Evolutionary conservation across 2,113 vertebrate genomes (phyloP).

Genomic region (Baryphthengus martii): DNA sequence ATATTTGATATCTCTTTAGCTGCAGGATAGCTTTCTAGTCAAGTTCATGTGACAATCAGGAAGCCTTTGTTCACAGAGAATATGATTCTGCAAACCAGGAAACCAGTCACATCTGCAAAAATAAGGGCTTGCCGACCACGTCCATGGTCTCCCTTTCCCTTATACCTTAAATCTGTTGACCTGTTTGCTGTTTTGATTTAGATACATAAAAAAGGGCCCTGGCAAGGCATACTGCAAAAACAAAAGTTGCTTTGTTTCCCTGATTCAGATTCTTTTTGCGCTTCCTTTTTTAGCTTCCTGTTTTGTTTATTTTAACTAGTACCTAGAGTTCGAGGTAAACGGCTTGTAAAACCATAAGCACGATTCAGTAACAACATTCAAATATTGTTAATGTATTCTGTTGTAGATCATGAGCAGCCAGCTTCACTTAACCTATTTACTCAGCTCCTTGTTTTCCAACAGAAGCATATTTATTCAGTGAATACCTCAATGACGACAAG

Average conservation of each 20-base stretch:
- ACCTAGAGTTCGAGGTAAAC: background rate
- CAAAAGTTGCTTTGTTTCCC: background rate
- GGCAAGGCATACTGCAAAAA: background rate
- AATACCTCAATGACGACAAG: background rate
- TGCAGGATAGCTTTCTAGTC: background rate
- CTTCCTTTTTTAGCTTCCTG: background rate
- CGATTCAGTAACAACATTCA: background rate
- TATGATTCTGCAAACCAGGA: background rate
- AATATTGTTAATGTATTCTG: background rate
- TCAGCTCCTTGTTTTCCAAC: background rate
- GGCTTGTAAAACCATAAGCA: background rate
- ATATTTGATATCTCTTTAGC: slow-evolving; percentile 14
- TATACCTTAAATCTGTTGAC: background rate
- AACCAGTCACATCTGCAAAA: background rate
- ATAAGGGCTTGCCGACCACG: background rate
- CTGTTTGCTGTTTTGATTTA: background rate
- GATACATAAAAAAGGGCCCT: background rate
- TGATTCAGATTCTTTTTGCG: background rate
- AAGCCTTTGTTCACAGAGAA: slow-evolving; percentile 21
- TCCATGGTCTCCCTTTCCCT: background rate
- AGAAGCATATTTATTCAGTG: background rate
- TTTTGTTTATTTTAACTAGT: background rate
- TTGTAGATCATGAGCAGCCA: background rate
- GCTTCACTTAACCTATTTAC: background rate
- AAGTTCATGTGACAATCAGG: background rate